Percentiles rank a stretch among this genome's conserved stretches.
These are phyloP conservation scores for Tamandua tetradactyla DNA, from an alignment of 2,797 vertebrate species.

Conservation along the genomic window DNA sequence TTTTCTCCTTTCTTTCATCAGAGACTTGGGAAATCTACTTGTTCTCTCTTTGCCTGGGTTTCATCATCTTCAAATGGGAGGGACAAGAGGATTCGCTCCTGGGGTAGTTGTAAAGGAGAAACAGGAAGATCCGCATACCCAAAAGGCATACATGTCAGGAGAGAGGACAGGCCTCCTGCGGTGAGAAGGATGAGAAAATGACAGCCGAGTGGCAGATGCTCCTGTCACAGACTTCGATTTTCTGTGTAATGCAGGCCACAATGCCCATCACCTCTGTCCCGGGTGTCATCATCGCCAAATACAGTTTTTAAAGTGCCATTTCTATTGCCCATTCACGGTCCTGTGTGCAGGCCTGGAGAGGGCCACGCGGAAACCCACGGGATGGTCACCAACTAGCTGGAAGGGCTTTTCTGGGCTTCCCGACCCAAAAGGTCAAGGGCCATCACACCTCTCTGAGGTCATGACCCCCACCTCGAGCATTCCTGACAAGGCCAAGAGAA, in stretches of 20 bases:
- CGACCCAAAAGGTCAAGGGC: not conserved
- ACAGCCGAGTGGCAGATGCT: not conserved
- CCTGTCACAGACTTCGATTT: not conserved
- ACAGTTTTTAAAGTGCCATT: not conserved
- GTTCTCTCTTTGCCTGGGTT: not conserved
- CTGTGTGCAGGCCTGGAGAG: not conserved
- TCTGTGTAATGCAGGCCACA: not conserved
- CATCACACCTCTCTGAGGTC: not conserved
- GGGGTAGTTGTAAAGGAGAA: not conserved
- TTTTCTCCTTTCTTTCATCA: fast-evolving
- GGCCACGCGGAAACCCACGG: fast-evolving
- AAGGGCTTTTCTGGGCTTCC: not conserved
- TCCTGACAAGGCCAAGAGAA: slow-evolving; percentile 58
- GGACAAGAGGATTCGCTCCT: not conserved
- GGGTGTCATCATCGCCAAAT: not conserved
- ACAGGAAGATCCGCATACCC: not conserved
- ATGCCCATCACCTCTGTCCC: not conserved
- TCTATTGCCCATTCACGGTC: not conserved
- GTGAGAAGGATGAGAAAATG: not conserved
- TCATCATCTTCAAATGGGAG: not conserved
- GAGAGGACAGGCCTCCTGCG: not conserved
- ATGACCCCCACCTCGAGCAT: not conserved
- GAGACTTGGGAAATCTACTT: not conserved
- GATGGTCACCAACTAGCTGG: not conserved
- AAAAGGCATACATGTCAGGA: not conserved